A percentile compares a stretch with the other conserved stretches of the same genome.
Evolutionary conservation across 2,113 vertebrate species (phyloP).

Genomic region (Hipposideros armiger): DNA sequence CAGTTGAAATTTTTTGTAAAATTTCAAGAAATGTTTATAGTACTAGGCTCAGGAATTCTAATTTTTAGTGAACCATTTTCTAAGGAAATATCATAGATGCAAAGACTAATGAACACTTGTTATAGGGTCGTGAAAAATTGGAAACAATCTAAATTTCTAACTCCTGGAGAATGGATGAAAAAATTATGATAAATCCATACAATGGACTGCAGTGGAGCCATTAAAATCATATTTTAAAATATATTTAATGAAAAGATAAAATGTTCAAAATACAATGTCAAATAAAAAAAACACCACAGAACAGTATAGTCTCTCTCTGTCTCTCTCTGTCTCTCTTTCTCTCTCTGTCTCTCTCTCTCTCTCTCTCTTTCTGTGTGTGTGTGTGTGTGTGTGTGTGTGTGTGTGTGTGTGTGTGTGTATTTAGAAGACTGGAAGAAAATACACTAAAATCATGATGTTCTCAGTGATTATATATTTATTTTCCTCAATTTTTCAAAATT

Average conservation of each 20-base stretch:
- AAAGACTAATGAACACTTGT: slow-evolving; percentile 51
- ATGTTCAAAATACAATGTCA: slow-evolving; percentile 19
- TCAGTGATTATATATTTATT: slow-evolving; percentile 17
- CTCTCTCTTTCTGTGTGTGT: no score
- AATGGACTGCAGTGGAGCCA: not conserved
- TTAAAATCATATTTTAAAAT: slow-evolving; percentile 51
- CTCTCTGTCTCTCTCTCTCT: no score
- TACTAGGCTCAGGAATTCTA: slow-evolving; percentile 46
- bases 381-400: not conserved
- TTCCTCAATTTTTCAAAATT: slow-evolving; percentile 36
- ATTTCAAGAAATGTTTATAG: slow-evolving; percentile 25
- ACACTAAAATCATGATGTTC: slow-evolving; percentile 25
- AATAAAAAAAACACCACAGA: slow-evolving; percentile 14
- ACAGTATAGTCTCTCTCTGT: not conserved
- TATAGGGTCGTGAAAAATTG: slow-evolving; percentile 49
- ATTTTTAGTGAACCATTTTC: slow-evolving; percentile 56
- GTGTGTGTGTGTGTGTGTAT: not conserved
- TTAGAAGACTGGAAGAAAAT: slow-evolving; percentile 42
- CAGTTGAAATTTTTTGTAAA: slow-evolving; percentile 44
- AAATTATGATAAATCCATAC: slow-evolving; percentile 21
- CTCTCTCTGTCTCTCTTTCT: no score
- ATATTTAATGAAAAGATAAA: slow-evolving; percentile 45
- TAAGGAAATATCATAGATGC: slow-evolving; percentile 32
- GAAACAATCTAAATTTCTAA: slow-evolving; percentile 50
- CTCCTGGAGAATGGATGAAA: not conserved